phyloP scores from a whole-genome alignment of 1,140 invertebrate genomes.

The Periplaneta americana region DNA sequence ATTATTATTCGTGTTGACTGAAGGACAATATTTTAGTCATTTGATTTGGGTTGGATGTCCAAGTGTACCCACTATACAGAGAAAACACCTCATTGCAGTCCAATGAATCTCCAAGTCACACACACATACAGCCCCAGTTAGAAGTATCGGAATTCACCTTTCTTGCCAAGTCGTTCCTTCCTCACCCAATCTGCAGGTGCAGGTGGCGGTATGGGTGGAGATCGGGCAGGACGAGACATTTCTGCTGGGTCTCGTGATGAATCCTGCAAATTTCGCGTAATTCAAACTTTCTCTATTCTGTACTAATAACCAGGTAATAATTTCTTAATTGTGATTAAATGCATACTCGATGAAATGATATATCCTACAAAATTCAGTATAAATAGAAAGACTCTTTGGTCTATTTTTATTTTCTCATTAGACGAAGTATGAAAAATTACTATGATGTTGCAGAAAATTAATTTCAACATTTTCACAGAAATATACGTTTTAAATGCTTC shows the following conservation, averaged over 20 bases:
- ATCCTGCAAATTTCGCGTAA: background rate
- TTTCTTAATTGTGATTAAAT: no score
- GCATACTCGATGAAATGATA: no score
- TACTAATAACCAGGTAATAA: no score
- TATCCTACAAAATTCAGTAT: background rate
- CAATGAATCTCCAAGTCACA: background rate
- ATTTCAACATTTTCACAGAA: no score
- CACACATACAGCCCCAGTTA: slow-evolving; percentile 38
- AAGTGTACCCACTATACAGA: background rate
- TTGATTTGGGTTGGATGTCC: background rate
- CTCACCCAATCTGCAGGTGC: slow-evolving; percentile 74
- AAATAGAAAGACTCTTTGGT: no score
- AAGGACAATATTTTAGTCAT: background rate
- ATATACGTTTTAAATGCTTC: no score
- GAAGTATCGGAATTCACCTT: slow-evolving; percentile 95
- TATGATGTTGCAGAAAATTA: no score
- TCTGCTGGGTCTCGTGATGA: background rate
- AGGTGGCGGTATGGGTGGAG: slow-evolving; percentile 42
- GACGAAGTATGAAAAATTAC: no score
- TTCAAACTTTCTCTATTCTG: no score
- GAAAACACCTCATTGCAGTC: background rate
- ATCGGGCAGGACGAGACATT: slow-evolving; percentile 33
- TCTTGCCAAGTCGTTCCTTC: slow-evolving; percentile 84
- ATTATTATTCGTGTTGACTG: no score
- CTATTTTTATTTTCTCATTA: no score